Evolutionary conservation across 2,888 invertebrate species (phyloP).

Genomic region (Omphaloscelis lunosa): DNA sequence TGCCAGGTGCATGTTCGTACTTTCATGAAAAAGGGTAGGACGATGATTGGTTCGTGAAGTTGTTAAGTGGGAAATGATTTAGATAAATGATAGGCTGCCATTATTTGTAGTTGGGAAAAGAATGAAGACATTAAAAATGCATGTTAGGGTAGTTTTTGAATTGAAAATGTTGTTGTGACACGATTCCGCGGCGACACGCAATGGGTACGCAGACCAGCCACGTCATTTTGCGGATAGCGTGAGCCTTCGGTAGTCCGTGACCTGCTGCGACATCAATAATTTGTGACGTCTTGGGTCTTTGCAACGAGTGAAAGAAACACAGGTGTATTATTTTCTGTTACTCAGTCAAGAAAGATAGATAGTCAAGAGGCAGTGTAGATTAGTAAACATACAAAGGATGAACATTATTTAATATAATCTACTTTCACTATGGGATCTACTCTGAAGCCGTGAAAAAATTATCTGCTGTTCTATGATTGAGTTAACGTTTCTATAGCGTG

Average conservation of each 20-base stretch:
- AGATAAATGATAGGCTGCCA: slow-evolving; percentile 50
- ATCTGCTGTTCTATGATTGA: not conserved
- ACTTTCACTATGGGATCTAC: not conserved
- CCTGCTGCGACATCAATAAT: slow-evolving; percentile 51
- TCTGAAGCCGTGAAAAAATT: not conserved
- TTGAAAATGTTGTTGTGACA: slow-evolving; percentile 52
- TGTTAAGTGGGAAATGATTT: slow-evolving; percentile 54
- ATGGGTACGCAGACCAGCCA: slow-evolving; percentile 19
- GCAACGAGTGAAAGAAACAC: not conserved
- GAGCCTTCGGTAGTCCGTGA: slow-evolving; percentile 40
- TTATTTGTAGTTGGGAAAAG: slow-evolving; percentile 40
- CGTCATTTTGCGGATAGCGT: slow-evolving; percentile 51
- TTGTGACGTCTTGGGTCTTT: slow-evolving; percentile 44
- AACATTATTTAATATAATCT: not conserved
- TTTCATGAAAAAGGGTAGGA: slow-evolving; percentile 58
- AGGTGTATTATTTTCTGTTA: not conserved
- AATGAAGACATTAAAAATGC: slow-evolving; percentile 59
- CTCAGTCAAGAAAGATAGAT: not conserved
- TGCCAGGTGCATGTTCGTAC: slow-evolving; percentile 66
- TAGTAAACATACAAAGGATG: not conserved
- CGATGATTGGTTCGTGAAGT: slow-evolving; percentile 55
- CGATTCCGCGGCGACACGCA: slow-evolving; percentile 47
- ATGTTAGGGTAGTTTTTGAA: slow-evolving; percentile 45
- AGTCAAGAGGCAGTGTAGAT: not conserved
- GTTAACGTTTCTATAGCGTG: not conserved